These are phyloP conservation scores for Gouania willdenowi DNA, from an alignment of 2,797 vertebrate genomes.

Conservation along the genomic window DNA sequence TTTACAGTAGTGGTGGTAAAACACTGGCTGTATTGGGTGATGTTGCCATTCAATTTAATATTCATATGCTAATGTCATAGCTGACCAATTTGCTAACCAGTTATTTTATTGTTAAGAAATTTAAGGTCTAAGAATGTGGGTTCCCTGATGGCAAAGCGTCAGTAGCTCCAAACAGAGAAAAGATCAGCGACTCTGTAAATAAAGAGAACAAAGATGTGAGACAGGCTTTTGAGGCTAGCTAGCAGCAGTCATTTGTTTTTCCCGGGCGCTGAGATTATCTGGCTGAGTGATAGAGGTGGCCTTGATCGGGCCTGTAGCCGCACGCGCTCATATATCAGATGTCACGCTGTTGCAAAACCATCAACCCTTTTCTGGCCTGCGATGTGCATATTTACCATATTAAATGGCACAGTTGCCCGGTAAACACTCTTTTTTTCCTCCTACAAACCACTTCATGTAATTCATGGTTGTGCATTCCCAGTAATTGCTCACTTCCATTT, in stretches of 20 bases:
- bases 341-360: constrained; percentile 60
- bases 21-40: too few relatives aligned
- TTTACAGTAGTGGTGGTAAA: too few relatives aligned
- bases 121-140: not conserved
- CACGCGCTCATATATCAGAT: constrained; percentile 64
- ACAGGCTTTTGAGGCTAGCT: constrained; percentile 39
- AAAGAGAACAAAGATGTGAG: constrained; percentile 59
- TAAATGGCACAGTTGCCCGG: constrained; percentile 56
- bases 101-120: constrained; percentile 9
- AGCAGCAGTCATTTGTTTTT: constrained; percentile 61
- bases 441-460: constrained; percentile 35
- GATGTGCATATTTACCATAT: constrained; percentile 70
- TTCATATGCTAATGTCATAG: too few relatives aligned
- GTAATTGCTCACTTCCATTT: constrained; percentile 57
- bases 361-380: constrained; percentile 55
- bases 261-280: constrained; percentile 61
- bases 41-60: too few relatives aligned
- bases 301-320: constrained; percentile 64
- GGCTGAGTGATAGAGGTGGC: constrained; percentile 73
- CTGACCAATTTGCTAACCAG: constrained; percentile 1
- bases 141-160: too few relatives aligned
- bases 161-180: too few relatives aligned
- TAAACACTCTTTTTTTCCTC: constrained; percentile 70
- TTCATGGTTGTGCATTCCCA: constrained; percentile 34
- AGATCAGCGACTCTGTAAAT: constrained; percentile 25